These are phyloP conservation scores for Rhopalosiphum maidis DNA, from an alignment of 1,140 invertebrate genomes.

Conservation along the genomic window DNA sequence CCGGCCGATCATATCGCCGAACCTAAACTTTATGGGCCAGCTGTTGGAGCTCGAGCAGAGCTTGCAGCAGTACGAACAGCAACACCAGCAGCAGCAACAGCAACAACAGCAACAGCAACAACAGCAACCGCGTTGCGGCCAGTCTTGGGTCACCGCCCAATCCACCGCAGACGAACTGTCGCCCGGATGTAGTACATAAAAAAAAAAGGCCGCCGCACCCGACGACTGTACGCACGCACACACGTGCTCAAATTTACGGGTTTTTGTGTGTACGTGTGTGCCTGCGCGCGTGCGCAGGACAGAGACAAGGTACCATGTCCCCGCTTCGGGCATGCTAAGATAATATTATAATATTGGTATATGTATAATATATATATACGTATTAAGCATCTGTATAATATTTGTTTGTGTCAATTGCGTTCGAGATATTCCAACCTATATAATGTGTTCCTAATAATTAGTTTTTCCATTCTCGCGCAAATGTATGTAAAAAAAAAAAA, in stretches of 20 bases:
- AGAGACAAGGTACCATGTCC: constrained; percentile 46
- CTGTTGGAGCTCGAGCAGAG: constrained; percentile 85
- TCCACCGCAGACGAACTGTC: constrained; percentile 65
- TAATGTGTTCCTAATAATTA: constrained; percentile 49
- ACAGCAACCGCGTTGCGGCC: constrained; percentile 59
- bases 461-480: constrained; percentile 18
- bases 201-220: neutral
- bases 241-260: neutral
- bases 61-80: constrained; percentile 63
- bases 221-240: neutral
- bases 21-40: constrained; percentile 97
- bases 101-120: constrained; percentile 58
- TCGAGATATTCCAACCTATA: constrained; percentile 47
- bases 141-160: constrained; percentile 59
- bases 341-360: constrained; percentile 12
- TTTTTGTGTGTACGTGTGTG: neutral
- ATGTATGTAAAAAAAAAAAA: neutral
- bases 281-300: neutral
- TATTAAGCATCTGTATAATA: neutral
- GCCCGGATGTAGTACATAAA: constrained; percentile 65
- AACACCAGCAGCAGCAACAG: constrained; percentile 24
- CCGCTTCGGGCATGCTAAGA: constrained; percentile 31
- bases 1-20: constrained; percentile 91
- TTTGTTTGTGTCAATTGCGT: constrained; percentile 17
- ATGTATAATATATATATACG: neutral